These are phyloP conservation scores for Drosophila burlai DNA, from an alignment of 1,140 invertebrate species.

Conservation along the genomic window DNA sequence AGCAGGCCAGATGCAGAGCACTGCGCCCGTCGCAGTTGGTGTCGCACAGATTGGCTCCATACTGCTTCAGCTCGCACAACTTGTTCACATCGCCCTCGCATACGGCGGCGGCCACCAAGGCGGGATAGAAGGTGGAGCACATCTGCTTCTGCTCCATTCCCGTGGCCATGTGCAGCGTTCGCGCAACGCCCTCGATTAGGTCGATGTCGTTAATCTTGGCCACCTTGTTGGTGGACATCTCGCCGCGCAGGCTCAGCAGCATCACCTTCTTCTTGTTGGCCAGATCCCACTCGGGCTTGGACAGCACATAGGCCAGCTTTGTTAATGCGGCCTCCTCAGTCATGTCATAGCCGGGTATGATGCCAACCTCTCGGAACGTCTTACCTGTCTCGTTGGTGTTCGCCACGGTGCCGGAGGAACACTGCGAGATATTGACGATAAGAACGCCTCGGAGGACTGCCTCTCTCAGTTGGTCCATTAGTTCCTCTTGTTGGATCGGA, in stretches of 20 bases:
- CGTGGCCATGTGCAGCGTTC: constrained; percentile 88
- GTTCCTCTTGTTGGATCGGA: constrained; percentile 91
- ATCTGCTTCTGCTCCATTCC: constrained; percentile 89
- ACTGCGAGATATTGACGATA: constrained; percentile 97
- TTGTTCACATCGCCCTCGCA: constrained; percentile 87
- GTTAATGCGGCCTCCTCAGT: constrained; percentile 97
- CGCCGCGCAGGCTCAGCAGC: constrained; percentile 89
- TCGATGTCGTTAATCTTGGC: constrained; percentile 75
- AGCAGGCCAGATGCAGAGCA: constrained; percentile 92
- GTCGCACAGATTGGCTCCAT: constrained; percentile 91
- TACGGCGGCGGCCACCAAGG: constrained; percentile 91
- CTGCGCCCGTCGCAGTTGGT: constrained; percentile 92
- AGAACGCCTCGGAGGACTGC: constrained; percentile 93
- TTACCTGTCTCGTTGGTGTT: constrained; percentile 92
- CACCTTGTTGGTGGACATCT: constrained; percentile 85
- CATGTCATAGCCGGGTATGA: constrained; percentile 96
- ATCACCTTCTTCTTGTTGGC: constrained; percentile 92
- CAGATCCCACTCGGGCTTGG: constrained; percentile 91
- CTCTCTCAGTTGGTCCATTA: constrained; percentile 90
- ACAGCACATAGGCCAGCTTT: constrained; percentile 96
- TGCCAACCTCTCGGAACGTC: constrained; percentile 88
- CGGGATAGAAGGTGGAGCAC: constrained; percentile 91
- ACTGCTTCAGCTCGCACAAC: constrained; percentile 64
- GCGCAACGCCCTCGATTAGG: constrained; percentile 89
- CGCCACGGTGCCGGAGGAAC: constrained; percentile 90